Percentiles rank a stretch among this genome's conserved stretches.
These are phyloP conservation scores for Aplysia californica DNA, from an alignment of 1,140 invertebrate species.

Conservation along the genomic window DNA sequence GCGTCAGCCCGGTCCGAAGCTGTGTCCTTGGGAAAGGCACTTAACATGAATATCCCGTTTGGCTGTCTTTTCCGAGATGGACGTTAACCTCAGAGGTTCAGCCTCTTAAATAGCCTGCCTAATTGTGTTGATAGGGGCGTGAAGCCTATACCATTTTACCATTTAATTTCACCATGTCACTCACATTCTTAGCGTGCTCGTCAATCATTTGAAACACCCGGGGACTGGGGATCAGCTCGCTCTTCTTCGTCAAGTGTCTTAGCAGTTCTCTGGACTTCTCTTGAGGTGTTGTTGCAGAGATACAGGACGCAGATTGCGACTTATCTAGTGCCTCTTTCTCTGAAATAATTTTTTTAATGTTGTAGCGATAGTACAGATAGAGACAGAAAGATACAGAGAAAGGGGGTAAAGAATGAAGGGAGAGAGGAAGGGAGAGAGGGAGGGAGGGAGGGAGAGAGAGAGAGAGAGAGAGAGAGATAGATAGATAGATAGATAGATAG, in stretches of 20 bases:
- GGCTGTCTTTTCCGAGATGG: too few relatives aligned
- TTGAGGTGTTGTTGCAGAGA: not conserved
- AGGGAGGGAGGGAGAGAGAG: not conserved
- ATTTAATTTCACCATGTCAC: not conserved
- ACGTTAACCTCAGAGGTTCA: too few relatives aligned
- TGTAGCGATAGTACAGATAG: not conserved
- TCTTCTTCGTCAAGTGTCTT: not conserved
- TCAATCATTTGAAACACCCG: conserved; percentile 1
- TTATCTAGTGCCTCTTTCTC: not conserved
- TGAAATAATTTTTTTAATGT: not conserved
- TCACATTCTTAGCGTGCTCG: not conserved
- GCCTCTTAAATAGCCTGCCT: not conserved
- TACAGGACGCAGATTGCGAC: not conserved
- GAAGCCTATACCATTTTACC: not conserved
- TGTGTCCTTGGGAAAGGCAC: too few relatives aligned
- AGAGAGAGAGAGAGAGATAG: not conserved
- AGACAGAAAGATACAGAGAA: conserved; percentile 5
- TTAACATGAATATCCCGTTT: too few relatives aligned
- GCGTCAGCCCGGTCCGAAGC: too few relatives aligned
- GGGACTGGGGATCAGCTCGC: not conserved
- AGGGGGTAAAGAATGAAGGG: not conserved
- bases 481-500: not conserved
- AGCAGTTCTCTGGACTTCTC: not conserved
- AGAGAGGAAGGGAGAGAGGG: not conserved
- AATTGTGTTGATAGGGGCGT: not conserved